Conservation (phyloP, 2,888 invertebrate species). For the Smittia sp. region DNA sequence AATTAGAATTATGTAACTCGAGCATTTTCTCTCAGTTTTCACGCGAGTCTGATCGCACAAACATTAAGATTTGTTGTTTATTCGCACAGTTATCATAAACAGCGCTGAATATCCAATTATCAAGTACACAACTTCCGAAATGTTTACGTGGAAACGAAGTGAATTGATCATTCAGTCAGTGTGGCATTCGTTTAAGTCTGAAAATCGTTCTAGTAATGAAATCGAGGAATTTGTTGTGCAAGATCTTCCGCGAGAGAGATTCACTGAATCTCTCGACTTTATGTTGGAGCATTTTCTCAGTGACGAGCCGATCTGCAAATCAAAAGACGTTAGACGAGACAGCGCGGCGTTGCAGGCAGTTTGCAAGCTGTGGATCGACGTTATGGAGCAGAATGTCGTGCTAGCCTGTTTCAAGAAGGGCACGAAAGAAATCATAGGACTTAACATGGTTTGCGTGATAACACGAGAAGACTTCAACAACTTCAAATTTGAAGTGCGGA, state of each 20-base stretch:
- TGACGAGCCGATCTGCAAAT: constrained; percentile 58
- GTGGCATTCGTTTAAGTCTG: neutral
- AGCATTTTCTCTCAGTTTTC: constrained; percentile 11
- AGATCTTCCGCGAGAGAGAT: constrained; percentile 55
- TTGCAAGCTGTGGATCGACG: constrained; percentile 45
- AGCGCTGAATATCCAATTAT: neutral
- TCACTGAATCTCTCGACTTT: constrained; percentile 52
- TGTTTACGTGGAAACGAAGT: constrained; percentile 5
- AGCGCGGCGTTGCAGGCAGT: constrained; percentile 44
- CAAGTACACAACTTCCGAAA: neutral
- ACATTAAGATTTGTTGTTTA: constrained; percentile 2
- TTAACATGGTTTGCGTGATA: constrained; percentile 47
- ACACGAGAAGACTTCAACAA: constrained; percentile 40
- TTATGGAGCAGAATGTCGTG: constrained; percentile 47
- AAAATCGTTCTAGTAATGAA: constrained; percentile 48
- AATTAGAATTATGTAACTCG: constrained; percentile 6
- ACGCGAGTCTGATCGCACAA: neutral
- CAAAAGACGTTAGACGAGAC: constrained; percentile 37
- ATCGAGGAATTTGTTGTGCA: constrained; percentile 51
- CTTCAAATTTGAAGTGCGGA: constrained; percentile 28
- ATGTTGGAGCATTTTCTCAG: constrained; percentile 54
- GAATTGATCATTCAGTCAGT: neutral
- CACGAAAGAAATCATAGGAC: constrained; percentile 49
- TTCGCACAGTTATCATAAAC: neutral
- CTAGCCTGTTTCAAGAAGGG: constrained; percentile 49